A percentile compares a stretch with the other conserved stretches of the same genome.
phyloP scores from a whole-genome alignment of 2,888 invertebrate genomes.

The Cosmia trapezina region DNA sequence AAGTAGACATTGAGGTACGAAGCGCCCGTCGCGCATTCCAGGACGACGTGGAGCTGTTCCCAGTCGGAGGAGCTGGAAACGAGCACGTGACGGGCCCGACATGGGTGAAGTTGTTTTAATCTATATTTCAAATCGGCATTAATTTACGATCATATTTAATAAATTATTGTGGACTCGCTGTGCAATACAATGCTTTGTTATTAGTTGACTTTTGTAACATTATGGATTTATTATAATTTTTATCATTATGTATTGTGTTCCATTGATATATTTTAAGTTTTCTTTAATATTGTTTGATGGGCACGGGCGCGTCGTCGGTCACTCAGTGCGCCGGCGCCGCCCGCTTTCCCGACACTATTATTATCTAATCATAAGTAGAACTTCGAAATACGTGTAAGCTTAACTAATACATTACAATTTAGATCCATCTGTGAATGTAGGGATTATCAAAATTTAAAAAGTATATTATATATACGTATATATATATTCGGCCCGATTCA shows the following conservation, averaged over 20 bases:
- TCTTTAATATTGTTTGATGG: conserved; percentile 52
- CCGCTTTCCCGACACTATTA: conserved; percentile 58
- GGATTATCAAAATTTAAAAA: conserved; percentile 84
- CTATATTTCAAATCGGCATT: conserved; percentile 76
- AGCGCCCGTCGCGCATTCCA: conserved; percentile 54
- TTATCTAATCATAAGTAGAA: conserved; percentile 76
- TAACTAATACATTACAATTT: conserved; percentile 79
- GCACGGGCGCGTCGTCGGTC: conserved; percentile 43
- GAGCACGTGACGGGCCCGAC: conserved; percentile 54
- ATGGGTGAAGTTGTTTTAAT: conserved; percentile 54
- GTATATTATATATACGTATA: conserved; percentile 53
- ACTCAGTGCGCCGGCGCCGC: conserved; percentile 51
- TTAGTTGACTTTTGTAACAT: conserved; percentile 86
- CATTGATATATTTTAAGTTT: conserved; percentile 73
- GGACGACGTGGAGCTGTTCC: conserved; percentile 60
- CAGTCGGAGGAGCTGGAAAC: conserved; percentile 53
- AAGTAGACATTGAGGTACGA: conserved; percentile 47
- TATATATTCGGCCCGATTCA: conserved; percentile 92
- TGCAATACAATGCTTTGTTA: conserved; percentile 89
- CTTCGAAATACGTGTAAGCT: conserved; percentile 79
- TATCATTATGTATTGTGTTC: conserved; percentile 67
- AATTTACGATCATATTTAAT: conserved; percentile 79
- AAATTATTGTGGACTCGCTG: conserved; percentile 88
- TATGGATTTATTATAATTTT: conserved; percentile 72
- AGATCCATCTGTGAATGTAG: conserved; percentile 87